Conservation (phyloP, 2,888 invertebrate species). For the Drosophila demipolita region DNA sequence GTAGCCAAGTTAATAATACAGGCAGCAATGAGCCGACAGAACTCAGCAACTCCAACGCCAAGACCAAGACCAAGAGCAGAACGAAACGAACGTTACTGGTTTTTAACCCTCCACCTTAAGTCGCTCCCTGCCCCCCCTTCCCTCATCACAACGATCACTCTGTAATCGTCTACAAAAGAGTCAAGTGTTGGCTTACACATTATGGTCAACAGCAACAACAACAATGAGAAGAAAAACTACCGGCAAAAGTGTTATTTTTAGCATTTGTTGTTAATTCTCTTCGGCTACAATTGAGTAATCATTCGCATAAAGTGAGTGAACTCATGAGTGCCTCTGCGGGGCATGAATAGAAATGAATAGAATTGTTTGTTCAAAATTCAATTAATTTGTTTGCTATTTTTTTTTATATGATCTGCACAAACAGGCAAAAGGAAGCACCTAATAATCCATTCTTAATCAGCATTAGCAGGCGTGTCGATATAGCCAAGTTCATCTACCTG, state of each 20-base stretch:
- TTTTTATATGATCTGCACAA: not conserved
- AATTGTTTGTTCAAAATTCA: not conserved
- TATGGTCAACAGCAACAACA: slow-evolving; percentile 39
- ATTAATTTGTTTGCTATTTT: not conserved
- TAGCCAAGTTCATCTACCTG: not conserved
- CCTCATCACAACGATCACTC: not conserved
- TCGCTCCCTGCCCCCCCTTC: not conserved
- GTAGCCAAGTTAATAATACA: slow-evolving; percentile 80
- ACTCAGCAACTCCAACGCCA: slow-evolving; percentile 17
- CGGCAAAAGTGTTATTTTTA: slow-evolving; percentile 72
- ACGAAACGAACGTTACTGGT: slow-evolving; percentile 72
- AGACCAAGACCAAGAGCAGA: slow-evolving; percentile 47
- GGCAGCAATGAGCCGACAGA: slow-evolving; percentile 37
- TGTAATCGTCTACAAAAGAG: slow-evolving; percentile 4
- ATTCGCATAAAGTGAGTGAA: slow-evolving; percentile 69
- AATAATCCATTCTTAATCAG: not conserved
- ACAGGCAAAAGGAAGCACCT: not conserved
- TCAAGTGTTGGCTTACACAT: slow-evolving; percentile 68
- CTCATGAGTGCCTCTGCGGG: slow-evolving; percentile 47
- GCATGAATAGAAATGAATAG: slow-evolving; percentile 5
- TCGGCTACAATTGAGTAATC: slow-evolving; percentile 76
- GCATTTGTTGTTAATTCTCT: slow-evolving; percentile 71
- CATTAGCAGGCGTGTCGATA: not conserved
- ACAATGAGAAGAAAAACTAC: slow-evolving; percentile 30
- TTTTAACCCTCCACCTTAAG: not conserved